Conservation (phyloP, 2,888 invertebrate genomes). For the Rutpela maculata region DNA sequence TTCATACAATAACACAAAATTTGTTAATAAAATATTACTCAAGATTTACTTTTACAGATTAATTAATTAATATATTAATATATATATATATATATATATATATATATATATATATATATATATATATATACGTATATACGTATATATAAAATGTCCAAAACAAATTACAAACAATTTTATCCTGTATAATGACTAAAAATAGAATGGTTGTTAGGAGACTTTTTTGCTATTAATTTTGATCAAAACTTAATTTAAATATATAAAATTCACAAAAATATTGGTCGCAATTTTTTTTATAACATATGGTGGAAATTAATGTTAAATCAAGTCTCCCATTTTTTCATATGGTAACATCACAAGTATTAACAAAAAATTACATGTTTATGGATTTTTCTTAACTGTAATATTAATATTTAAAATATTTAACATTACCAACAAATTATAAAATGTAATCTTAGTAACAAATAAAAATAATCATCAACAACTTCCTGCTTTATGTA, state of each 20-base stretch:
- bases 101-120: too few species aligned
- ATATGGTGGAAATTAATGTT: neutral
- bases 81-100: too few species aligned
- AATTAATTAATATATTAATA: constrained; percentile 22
- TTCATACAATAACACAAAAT: constrained; percentile 15
- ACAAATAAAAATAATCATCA: constrained; percentile 49
- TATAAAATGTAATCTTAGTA: constrained; percentile 56
- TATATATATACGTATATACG: too few species aligned
- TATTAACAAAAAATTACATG: constrained; percentile 32
- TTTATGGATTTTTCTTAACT: constrained; percentile 42
- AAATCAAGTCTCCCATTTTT: constrained; percentile 21
- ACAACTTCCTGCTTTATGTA: constrained; percentile 63
- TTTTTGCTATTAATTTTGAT: constrained; percentile 29
- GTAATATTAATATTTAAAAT: constrained; percentile 49
- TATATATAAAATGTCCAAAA: constrained; percentile 42
- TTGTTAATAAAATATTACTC: constrained; percentile 24
- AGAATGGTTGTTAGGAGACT: constrained; percentile 33
- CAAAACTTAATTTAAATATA: neutral
- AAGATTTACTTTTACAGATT: constrained; percentile 36
- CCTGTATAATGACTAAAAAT: constrained; percentile 51
- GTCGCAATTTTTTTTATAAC: neutral
- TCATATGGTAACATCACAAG: constrained; percentile 33
- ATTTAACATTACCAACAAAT: constrained; percentile 55
- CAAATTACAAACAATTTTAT: constrained; percentile 50
- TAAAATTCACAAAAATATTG: too few species aligned